Conservation (phyloP, 2,888 invertebrate species). For the Rhamnusium bicolor region DNA sequence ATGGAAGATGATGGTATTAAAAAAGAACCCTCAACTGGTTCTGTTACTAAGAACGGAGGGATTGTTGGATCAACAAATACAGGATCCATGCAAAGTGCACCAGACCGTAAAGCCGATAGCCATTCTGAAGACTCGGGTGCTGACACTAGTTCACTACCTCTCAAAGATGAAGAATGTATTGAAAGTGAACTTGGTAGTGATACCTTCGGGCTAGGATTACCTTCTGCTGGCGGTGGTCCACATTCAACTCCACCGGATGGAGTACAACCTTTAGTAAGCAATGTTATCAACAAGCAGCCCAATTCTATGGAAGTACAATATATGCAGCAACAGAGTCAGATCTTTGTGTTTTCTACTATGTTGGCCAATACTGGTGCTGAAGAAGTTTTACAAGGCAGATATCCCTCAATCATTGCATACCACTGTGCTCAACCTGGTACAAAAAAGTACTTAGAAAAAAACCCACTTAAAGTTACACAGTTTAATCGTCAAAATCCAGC, state of each 20-base stretch:
- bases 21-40: constrained; percentile 65
- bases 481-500: constrained; percentile 88
- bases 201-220: constrained; percentile 65
- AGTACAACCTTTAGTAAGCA: constrained; percentile 83
- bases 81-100: constrained; percentile 66
- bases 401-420: constrained; percentile 93
- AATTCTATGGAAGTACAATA: constrained; percentile 89
- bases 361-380: constrained; percentile 97
- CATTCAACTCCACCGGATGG: constrained; percentile 74
- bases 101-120: constrained; percentile 66
- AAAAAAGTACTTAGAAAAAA: constrained; percentile 95
- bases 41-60: constrained; percentile 69
- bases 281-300: constrained; percentile 85
- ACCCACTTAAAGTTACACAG: constrained; percentile 89
- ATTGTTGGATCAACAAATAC: constrained; percentile 70
- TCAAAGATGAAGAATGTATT: constrained; percentile 68
- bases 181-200: constrained; percentile 67
- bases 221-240: constrained; percentile 59
- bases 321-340: constrained; percentile 97
- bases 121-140: constrained; percentile 55
- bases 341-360: constrained; percentile 96
- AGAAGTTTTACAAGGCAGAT: constrained; percentile 90
- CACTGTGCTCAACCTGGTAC: constrained; percentile 97
- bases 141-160: constrained; percentile 58
- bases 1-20: constrained; percentile 68